These are phyloP conservation scores for Sardina pilchardus DNA, from an alignment of 2,113 vertebrate genomes.

Conservation along the genomic window DNA sequence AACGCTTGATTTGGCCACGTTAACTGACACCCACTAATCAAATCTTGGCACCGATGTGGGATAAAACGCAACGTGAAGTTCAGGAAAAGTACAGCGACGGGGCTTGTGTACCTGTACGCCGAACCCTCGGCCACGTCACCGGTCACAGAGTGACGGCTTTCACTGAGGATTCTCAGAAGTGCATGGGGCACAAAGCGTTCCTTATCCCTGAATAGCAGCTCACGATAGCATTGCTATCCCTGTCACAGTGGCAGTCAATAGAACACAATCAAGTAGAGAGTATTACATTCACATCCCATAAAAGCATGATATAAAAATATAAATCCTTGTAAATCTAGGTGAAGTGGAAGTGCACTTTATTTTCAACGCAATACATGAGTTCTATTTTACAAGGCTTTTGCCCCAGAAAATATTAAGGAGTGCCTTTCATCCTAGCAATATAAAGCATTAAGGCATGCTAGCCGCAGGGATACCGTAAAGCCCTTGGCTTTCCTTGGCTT, in stretches of 20 bases:
- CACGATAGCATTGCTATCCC: not conserved
- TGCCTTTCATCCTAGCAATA: constrained; percentile 52
- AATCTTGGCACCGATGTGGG: not conserved
- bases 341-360: constrained; percentile 56
- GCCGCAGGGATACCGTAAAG: constrained; percentile 42
- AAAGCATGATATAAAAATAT: constrained; percentile 52
- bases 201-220: not conserved
- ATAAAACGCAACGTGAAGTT: no score
- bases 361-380: constrained; percentile 58
- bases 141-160: not conserved
- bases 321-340: constrained; percentile 55
- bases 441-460: constrained; percentile 54
- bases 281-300: constrained; percentile 51
- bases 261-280: not conserved
- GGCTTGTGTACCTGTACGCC: not conserved
- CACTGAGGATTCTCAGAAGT: not conserved
- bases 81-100: not conserved
- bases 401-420: constrained; percentile 58
- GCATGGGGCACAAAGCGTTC: not conserved
- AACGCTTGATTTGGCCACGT: not conserved
- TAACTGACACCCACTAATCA: not conserved
- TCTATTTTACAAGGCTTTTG: constrained; percentile 57
- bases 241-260: not conserved
- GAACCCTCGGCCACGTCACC: not conserved
- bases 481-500: constrained; percentile 49